Conservation (phyloP, 2,113 vertebrate species). For the Cercocebus atys region DNA sequence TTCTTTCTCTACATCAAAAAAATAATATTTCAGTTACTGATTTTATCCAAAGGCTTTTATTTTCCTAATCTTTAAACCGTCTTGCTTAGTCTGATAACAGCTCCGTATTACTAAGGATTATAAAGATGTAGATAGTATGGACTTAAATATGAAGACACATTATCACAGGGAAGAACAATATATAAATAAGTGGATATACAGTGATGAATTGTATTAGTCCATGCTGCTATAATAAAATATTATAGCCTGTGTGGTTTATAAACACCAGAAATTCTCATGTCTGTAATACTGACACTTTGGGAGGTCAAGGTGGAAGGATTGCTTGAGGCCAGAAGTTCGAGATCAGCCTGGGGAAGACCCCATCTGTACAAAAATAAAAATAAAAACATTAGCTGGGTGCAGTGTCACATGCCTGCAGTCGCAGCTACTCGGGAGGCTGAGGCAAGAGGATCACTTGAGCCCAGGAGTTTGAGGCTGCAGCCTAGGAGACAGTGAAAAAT, state of each 20-base stretch:
- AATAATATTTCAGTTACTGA: not conserved
- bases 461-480: no score
- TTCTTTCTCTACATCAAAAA: not conserved
- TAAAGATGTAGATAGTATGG: not conserved
- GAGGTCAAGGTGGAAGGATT: no score
- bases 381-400: no score
- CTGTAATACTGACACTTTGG: no score
- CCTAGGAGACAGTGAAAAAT: no score
- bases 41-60: not conserved
- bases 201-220: not conserved
- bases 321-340: no score
- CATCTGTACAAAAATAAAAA: no score
- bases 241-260: not conserved
- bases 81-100: not conserved
- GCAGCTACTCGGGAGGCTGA: no score
- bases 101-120: not conserved
- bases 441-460: no score
- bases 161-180: not conserved
- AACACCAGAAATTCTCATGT: not conserved
- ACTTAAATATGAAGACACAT: not conserved
- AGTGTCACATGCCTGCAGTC: no score
- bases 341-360: no score
- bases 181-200: not conserved
- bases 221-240: rapidly evolving
- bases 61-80: not conserved